phyloP scores from a whole-genome alignment of 2,888 invertebrate genomes.

The Eupithecia vulgata region DNA sequence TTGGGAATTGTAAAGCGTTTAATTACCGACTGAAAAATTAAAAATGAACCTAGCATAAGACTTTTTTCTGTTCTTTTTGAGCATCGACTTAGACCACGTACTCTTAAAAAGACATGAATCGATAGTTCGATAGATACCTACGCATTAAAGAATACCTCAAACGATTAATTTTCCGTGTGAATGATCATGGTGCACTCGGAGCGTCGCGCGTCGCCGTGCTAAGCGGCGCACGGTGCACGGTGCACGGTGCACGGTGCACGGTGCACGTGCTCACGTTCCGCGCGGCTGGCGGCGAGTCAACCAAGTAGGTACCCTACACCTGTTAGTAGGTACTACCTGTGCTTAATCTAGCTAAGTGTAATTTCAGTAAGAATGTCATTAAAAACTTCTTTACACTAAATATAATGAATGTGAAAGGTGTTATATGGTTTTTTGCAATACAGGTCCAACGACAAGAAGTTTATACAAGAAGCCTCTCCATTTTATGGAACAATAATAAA shows the following conservation, averaged over 20 bases:
- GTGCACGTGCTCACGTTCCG: background rate
- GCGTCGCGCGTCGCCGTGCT: background rate
- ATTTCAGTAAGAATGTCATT: no score
- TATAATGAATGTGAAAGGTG: no score
- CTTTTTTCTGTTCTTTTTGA: background rate
- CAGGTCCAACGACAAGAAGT: no score
- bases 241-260: no score
- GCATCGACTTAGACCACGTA: background rate
- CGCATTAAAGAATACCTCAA: background rate
- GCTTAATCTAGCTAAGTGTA: no score
- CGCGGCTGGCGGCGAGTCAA: background rate
- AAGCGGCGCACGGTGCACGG: background rate
- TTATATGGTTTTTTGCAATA: no score
- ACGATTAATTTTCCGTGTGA: background rate
- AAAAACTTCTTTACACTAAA: no score
- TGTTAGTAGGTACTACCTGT: background rate
- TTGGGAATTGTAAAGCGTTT: no score
- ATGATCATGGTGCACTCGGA: background rate
- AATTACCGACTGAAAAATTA: no score
- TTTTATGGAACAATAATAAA: no score
- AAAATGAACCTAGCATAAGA: background rate
- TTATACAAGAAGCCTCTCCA: no score
- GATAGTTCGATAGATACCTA: background rate
- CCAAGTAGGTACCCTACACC: background rate
- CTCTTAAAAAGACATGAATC: background rate